phyloP scores from a whole-genome alignment of 2,797 vertebrate species.

The Schizopygopsis malacanthus region DNA sequence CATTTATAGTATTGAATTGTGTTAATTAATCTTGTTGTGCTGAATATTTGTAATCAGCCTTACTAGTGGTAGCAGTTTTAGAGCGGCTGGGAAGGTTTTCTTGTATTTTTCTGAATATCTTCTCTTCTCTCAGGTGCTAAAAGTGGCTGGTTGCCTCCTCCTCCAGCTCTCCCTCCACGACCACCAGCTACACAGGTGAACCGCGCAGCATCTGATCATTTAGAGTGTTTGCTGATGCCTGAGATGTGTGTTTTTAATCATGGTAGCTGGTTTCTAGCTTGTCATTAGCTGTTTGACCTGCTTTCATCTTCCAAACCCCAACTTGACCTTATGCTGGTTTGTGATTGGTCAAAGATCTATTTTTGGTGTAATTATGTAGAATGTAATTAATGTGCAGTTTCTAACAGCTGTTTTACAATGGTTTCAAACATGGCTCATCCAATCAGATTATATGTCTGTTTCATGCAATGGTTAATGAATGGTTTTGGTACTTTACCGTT shows the following conservation, averaged over 20 bases:
- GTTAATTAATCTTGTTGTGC: not conserved
- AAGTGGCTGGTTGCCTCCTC: constrained; percentile 85
- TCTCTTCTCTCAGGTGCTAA: constrained; percentile 76
- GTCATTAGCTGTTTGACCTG: not conserved
- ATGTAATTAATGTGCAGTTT: not conserved
- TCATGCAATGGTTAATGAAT: not conserved
- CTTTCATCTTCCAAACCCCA: not conserved
- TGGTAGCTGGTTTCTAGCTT: not conserved
- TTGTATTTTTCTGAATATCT: not conserved
- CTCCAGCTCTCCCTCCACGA: constrained; percentile 91
- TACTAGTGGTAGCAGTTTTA: not conserved
- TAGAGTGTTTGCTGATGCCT: not conserved
- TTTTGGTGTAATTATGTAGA: not conserved
- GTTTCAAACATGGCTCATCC: not conserved
- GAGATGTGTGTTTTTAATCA: not conserved
- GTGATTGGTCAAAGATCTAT: not conserved
- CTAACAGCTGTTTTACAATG: not conserved
- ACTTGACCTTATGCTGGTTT: not conserved
- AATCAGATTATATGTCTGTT: not conserved
- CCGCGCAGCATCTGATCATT: not conserved
- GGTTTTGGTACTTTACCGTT: not conserved
- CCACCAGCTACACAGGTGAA: constrained; percentile 88
- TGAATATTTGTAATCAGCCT: not conserved
- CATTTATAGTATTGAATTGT: not conserved
- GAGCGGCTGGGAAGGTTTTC: not conserved